Evolutionary conservation across 2,797 vertebrate genomes (phyloP), one percentile per base, ranked within the genome.

Genomic region (Heliangelus exortis): DNA sequence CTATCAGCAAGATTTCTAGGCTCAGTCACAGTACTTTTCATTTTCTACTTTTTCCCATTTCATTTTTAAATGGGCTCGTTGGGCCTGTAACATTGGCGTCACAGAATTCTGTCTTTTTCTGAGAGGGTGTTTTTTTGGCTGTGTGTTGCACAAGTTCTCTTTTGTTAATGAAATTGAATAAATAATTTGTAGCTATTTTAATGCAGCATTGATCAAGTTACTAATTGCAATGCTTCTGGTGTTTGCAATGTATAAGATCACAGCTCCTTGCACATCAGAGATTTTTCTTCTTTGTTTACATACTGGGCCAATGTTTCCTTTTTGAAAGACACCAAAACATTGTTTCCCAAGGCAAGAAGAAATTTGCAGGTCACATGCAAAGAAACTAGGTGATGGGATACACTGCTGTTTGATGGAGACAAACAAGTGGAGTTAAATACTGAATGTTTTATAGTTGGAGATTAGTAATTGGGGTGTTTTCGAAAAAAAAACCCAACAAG

Each of bases 401-500:
- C 68, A n/a, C 7, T 85, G 26, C 5, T 71, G 6, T 80, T 91
- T 71, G 15, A 57, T 54, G 20, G 58, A 47, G 84, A 78, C 3
- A 50, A 87, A 59, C 22, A 59, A 51, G 9, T 5, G 78, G 36
- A 62, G 29, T 51, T 43, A 34, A 73, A 59, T 36, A 15, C 10
- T 81, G n/a, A 47, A 50, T 15, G 5, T 78, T 88, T 87, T 75
- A 4, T 84, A 68, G 33, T 3, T 65, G 14, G 8, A 6, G 3
- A 25, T 66, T 58, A 16, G 10, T 22, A 20, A 74, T 75, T 73
- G 12, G 36, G 4, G 4, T 61, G 33, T 61, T 67, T 41, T 6
- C 9, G 20, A 2, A 2, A 31, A 59, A 63, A 9, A 47, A 21
- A 20, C 0, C 8, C 41, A 43, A 12, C 3, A 54, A 6, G 6